Percentiles rank a stretch among this genome's conserved stretches.
Evolutionary conservation across 1,140 invertebrate genomes (phyloP).

Genomic region (Bombus sylvicola): DNA sequence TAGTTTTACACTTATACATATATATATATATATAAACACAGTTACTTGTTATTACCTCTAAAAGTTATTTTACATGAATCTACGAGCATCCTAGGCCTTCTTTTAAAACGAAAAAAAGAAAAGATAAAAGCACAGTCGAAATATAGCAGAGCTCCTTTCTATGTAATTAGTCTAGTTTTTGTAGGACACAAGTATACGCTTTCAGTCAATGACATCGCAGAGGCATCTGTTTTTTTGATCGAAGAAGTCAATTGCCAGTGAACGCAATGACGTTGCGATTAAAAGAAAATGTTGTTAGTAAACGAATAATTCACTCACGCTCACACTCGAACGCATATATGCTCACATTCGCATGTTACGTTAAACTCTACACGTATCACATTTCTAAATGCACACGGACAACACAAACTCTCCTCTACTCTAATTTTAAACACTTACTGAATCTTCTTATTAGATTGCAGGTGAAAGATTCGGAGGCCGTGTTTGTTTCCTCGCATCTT

Average conservation of each 20-base stretch:
- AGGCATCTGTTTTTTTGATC: conserved; percentile 23
- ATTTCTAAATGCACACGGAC: conserved; percentile 67
- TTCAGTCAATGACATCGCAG: conserved; percentile 42
- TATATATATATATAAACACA: conserved; percentile 23
- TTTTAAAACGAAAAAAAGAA: conserved; percentile 47
- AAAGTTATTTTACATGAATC: conserved; percentile 64
- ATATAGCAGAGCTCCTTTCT: conserved; percentile 53
- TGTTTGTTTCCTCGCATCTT: conserved; percentile 77
- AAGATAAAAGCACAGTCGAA: conserved; percentile 55
- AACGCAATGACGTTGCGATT: conserved; percentile 44
- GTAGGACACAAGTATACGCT: conserved; percentile 36
- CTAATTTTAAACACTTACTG: conserved; percentile 88
- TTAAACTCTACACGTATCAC: conserved; percentile 62
- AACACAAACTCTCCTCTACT: conserved; percentile 73
- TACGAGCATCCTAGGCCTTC: conserved; percentile 80
- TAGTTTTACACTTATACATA: background rate
- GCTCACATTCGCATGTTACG: conserved; percentile 55
- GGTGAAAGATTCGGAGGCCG: conserved; percentile 84
- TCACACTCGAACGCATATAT: background rate
- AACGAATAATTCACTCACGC: conserved; percentile 36
- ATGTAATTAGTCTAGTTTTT: conserved; percentile 46
- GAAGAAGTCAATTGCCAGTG: conserved; percentile 16
- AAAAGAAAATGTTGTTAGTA: conserved; percentile 49
- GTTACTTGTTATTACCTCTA: conserved; percentile 52
- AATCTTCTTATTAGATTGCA: conserved; percentile 91